A percentile compares a stretch with the other conserved stretches of the same genome.
Conservation (phyloP, 2,113 vertebrate species). For the Bagarius yarrelli region DNA sequence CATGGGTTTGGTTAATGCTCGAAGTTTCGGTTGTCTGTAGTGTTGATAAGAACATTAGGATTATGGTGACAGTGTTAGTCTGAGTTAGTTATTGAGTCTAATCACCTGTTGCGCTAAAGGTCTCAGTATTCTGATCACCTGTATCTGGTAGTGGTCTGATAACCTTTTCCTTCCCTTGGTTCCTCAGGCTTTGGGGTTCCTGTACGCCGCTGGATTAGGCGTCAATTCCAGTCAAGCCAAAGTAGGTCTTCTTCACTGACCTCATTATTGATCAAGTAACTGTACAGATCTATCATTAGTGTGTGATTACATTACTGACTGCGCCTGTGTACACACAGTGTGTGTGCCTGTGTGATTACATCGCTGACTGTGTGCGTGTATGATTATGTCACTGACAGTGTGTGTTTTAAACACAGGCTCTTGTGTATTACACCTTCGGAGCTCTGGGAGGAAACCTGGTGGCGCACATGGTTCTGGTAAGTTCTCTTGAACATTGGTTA, state of each 20-base stretch:
- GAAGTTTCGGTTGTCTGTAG: no score
- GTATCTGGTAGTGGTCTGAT: no score
- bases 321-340: neutral
- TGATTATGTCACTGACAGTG: neutral
- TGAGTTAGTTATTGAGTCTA: no score
- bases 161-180: conserved; percentile 41
- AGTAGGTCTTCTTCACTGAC: conserved; percentile 68
- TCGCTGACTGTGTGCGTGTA: neutral
- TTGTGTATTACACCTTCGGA: conserved; percentile 97
- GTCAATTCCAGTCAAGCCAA: conserved; percentile 98
- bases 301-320: neutral
- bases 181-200: conserved; percentile 89
- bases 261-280: neutral
- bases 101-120: no score
- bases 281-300: no score
- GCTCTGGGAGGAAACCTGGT: conserved; percentile 94
- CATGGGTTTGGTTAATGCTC: no score
- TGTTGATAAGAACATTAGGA: no score
- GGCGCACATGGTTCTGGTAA: conserved; percentile 96
- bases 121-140: neutral
- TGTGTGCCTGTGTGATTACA: neutral
- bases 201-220: conserved; percentile 92
- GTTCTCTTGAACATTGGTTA: conserved; percentile 21
- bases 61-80: no score
- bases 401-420: conserved; percentile 71